These are phyloP conservation scores for Leucophenga montana DNA, from an alignment of 2,888 invertebrate species.

Conservation along the genomic window DNA sequence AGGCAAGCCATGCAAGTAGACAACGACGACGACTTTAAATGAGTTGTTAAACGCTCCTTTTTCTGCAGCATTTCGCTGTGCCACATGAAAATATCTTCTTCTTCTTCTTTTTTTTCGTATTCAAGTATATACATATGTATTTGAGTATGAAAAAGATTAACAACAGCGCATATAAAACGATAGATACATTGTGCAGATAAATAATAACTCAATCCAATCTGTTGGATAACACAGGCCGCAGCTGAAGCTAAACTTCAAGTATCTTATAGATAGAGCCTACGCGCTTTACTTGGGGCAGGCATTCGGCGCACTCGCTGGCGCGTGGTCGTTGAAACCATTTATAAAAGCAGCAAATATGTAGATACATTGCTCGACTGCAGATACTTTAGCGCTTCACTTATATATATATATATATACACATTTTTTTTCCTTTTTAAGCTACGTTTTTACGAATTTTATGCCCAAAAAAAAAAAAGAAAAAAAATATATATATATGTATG, in stretches of 20 bases:
- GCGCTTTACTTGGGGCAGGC: conserved; percentile 27
- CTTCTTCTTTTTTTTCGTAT: neutral
- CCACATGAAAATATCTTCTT: neutral
- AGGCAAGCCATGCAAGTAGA: conserved; percentile 34
- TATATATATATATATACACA: neutral
- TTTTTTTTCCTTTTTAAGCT: no score
- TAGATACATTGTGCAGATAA: conserved; percentile 40
- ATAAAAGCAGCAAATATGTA: conserved; percentile 17
- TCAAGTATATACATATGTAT: conserved; percentile 8
- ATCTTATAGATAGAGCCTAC: conserved; percentile 37
- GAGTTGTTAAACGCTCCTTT: conserved; percentile 57
- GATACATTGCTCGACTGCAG: conserved; percentile 5
- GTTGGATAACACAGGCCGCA: conserved; percentile 26
- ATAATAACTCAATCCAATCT: conserved; percentile 59
- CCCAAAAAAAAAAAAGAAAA: conserved; percentile 7
- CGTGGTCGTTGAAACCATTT: conserved; percentile 38
- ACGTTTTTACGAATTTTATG: neutral
- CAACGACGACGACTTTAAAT: conserved; percentile 49
- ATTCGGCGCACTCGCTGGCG: neutral
- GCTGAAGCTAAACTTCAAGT: neutral
- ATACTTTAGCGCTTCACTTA: conserved; percentile 6
- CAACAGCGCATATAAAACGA: conserved; percentile 6
- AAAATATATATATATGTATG: neutral
- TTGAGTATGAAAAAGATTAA: conserved; percentile 16
- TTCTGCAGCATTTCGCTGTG: neutral